A percentile compares a stretch with the other conserved stretches of the same genome.
These are phyloP conservation scores for Endomychus coccineus DNA, from an alignment of 2,888 invertebrate species.

Conservation along the genomic window DNA sequence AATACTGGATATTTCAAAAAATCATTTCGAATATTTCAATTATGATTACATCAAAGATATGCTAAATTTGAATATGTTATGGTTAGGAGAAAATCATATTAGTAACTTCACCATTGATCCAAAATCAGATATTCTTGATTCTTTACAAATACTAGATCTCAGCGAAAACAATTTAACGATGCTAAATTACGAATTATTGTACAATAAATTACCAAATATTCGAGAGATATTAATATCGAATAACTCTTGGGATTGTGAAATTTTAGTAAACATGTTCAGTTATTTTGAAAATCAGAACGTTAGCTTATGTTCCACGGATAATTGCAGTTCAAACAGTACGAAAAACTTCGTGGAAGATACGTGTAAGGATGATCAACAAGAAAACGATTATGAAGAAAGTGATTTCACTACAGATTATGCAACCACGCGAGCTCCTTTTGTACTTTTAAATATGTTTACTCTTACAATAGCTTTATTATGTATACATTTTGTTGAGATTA, in stretches of 20 bases:
- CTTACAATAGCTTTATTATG: slow-evolving; percentile 8
- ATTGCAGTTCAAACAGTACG: slow-evolving; percentile 13
- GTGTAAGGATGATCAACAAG: slow-evolving; percentile 21
- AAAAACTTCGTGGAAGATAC: slow-evolving; percentile 24
- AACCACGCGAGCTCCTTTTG: slow-evolving; percentile 4
- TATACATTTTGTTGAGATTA: slow-evolving; percentile 7
- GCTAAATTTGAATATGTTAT: slow-evolving; percentile 33
- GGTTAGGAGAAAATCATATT: slow-evolving; percentile 36
- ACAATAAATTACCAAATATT: slow-evolving; percentile 34
- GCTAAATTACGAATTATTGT: slow-evolving; percentile 34
- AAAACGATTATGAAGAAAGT: slow-evolving; percentile 17
- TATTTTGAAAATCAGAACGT: slow-evolving; percentile 32
- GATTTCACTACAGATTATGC: slow-evolving; percentile 21
- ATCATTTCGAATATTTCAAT: slow-evolving; percentile 31
- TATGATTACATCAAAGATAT: slow-evolving; percentile 33
- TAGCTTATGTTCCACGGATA: slow-evolving; percentile 10
- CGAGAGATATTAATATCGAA: slow-evolving; percentile 35
- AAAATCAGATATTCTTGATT: slow-evolving; percentile 29
- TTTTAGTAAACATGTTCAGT: slow-evolving; percentile 35
- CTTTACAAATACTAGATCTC: slow-evolving; percentile 33
- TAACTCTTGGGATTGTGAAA: slow-evolving; percentile 38
- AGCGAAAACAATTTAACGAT: slow-evolving; percentile 33
- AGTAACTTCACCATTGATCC: slow-evolving; percentile 29
- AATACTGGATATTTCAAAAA: slow-evolving; percentile 36
- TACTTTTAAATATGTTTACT: slow-evolving; percentile 1